Conservation (phyloP, 2,797 vertebrate genomes). For the Acipenser ruthenus region DNA sequence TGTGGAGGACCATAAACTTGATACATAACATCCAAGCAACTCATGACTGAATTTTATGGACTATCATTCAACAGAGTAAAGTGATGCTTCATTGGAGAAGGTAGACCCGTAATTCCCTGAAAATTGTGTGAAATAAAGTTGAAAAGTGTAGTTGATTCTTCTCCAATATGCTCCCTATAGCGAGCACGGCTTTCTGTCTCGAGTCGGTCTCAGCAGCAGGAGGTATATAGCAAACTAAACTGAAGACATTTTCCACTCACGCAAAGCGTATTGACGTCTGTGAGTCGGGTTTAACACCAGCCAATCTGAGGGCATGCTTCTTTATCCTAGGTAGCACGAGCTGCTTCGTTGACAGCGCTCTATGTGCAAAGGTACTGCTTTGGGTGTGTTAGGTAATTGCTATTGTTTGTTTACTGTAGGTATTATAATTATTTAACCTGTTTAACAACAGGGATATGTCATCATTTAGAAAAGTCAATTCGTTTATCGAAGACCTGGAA, state of each 20-base stretch:
- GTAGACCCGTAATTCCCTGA: constrained; percentile 13
- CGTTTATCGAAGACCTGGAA: no score
- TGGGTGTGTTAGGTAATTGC: no score
- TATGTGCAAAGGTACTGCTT: no score
- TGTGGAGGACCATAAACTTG: constrained; percentile 88
- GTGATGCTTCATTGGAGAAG: constrained; percentile 50
- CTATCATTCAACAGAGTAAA: constrained; percentile 27
- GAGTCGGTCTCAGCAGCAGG: constrained; percentile 12
- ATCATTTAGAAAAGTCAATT: not conserved
- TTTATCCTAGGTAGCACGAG: no score
- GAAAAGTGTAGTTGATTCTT: not conserved
- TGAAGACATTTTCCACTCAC: constrained; percentile 37
- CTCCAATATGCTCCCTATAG: not conserved
- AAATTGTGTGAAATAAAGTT: constrained; percentile 10
- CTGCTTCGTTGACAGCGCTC: no score
- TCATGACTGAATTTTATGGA: constrained; percentile 81
- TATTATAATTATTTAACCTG: not conserved
- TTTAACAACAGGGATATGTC: not conserved
- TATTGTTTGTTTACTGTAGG: no score
- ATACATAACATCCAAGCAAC: constrained; percentile 99
- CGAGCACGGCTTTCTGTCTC: constrained; percentile 11
- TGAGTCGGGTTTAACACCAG: constrained; percentile 19
- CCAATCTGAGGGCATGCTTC: constrained; percentile 24
- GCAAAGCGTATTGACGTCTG: constrained; percentile 26
- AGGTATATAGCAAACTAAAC: constrained; percentile 12